phyloP scores from a whole-genome alignment of 2,797 vertebrate genomes.

The Ara ararauna region DNA sequence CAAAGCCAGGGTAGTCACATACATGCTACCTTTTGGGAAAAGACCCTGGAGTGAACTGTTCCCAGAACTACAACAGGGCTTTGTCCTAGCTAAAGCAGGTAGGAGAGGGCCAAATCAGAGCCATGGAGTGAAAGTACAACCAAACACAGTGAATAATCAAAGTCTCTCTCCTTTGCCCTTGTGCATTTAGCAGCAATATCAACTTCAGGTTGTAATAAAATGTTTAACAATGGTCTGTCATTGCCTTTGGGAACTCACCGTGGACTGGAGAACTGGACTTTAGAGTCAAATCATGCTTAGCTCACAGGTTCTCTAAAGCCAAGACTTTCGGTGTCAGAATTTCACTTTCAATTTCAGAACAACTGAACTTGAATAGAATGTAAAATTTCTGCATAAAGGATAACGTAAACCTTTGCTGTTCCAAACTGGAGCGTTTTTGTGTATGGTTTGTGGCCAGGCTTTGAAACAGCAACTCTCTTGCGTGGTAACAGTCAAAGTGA shows the following conservation, averaged over 20 bases:
- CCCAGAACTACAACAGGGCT: neutral
- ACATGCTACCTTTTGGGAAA: neutral
- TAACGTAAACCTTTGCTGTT: neutral
- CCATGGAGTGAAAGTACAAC: neutral
- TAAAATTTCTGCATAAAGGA: neutral
- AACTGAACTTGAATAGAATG: neutral
- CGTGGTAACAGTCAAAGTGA: neutral
- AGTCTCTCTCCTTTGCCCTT: neutral
- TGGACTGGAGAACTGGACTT: neutral
- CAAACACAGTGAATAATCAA: neutral
- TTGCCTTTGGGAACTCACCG: accelerated
- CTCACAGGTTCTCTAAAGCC: neutral
- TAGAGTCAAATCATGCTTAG: neutral
- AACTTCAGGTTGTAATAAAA: neutral
- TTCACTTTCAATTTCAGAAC: neutral
- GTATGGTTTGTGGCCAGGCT: neutral
- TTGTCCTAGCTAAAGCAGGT: neutral
- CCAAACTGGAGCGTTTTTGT: neutral
- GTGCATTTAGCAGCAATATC: neutral
- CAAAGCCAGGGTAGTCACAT: neutral
- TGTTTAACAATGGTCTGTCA: neutral
- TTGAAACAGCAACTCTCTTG: neutral
- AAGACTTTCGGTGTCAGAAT: neutral
- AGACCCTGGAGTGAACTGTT: neutral
- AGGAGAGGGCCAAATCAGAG: neutral